Conservation (phyloP, 2,113 vertebrate genomes). For the Sclerurus mexicanus region DNA sequence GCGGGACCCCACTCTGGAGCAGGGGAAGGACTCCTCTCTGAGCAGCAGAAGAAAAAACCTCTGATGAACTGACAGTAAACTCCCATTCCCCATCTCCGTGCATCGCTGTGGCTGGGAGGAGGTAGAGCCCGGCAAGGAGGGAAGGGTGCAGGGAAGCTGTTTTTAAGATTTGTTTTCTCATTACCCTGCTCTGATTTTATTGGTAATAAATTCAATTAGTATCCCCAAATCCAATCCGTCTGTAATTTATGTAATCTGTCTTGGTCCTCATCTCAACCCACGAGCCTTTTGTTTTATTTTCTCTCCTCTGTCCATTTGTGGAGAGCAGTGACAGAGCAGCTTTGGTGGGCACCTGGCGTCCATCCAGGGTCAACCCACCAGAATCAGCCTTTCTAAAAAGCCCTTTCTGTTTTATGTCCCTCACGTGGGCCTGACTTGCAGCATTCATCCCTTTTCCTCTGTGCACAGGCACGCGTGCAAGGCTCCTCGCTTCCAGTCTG, state of each 20-base stretch:
- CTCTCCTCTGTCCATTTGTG: neutral
- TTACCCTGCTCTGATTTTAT: neutral
- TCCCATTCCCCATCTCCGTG: neutral
- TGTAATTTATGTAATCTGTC: neutral
- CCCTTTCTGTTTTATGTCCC: neutral
- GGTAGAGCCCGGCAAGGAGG: neutral
- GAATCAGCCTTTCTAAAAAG: neutral
- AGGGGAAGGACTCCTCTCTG: neutral
- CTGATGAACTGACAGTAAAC: neutral
- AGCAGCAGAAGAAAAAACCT: neutral
- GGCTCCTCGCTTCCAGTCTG: neutral
- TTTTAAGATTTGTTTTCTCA: neutral
- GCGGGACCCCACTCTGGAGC: neutral
- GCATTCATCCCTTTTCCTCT: neutral
- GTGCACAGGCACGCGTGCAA: fast-evolving
- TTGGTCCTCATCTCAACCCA: fast-evolving
- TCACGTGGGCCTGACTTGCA: neutral
- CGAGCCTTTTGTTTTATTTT: neutral
- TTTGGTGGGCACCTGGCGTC: neutral
- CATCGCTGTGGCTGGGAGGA: neutral
- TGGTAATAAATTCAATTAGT: neutral
- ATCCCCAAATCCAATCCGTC: neutral
- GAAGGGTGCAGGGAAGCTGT: neutral
- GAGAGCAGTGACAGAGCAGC: neutral
- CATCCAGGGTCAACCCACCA: neutral